Conservation (phyloP, 2,113 vertebrate species). For the Microcebus jonahi region DNA sequence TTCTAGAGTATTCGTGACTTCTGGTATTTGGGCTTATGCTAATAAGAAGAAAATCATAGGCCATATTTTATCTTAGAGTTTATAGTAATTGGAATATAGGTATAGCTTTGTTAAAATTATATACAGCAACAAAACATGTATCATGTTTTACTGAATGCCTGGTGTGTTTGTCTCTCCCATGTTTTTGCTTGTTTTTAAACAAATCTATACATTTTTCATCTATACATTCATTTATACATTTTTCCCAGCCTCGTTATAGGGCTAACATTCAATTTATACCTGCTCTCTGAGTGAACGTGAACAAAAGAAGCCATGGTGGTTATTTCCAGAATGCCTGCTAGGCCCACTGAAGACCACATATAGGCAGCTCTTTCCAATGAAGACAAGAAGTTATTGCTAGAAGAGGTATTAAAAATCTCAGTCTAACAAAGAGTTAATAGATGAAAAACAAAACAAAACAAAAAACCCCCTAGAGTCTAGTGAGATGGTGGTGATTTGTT, state of each 20-base stretch:
- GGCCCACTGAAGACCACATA: neutral
- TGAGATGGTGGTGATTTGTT: neutral
- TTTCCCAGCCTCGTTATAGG: neutral
- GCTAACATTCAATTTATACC: neutral
- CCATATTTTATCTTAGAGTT: neutral
- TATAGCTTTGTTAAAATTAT: neutral
- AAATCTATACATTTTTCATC: neutral
- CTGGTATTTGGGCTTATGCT: neutral
- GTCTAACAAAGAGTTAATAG: neutral
- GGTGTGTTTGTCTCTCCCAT: neutral
- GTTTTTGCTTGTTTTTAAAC: neutral
- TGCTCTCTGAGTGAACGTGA: neutral
- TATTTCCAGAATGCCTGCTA: neutral
- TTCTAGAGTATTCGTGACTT: neutral
- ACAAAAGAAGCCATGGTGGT: neutral
- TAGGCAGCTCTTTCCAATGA: neutral
- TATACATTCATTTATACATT: neutral
- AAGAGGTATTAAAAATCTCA: neutral
- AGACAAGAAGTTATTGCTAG: neutral
- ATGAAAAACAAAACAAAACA: neutral
- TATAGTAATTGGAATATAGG: neutral
- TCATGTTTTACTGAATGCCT: neutral
- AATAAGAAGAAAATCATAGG: neutral
- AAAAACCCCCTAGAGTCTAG: neutral
- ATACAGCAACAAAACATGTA: neutral